A percentile compares a stretch with the other conserved stretches of the same genome.
Evolutionary conservation across 92 coral and sea anemone species (phyloP).

Genomic region (Diadumene lineata): DNA sequence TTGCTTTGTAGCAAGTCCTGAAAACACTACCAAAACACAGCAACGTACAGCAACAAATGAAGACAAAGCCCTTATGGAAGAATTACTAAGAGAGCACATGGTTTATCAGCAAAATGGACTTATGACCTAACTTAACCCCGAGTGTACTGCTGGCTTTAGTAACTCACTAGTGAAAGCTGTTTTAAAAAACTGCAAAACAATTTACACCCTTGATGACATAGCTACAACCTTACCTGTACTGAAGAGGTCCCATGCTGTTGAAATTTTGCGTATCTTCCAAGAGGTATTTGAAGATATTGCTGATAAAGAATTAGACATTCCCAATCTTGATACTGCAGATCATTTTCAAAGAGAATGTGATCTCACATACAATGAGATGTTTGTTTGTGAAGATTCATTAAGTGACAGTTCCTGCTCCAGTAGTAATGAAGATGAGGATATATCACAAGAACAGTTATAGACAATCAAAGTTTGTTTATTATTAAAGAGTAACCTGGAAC

Average conservation of each 20-base stretch:
- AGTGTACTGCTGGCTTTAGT: constrained; percentile 29
- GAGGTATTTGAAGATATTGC: constrained; percentile 43
- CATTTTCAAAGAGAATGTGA: constrained; percentile 10
- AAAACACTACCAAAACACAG: neutral
- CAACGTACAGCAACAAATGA: constrained; percentile 15
- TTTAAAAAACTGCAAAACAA: constrained; percentile 13
- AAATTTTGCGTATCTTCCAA: constrained; percentile 24
- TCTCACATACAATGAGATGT: constrained; percentile 1
- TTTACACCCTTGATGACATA: constrained; percentile 30
- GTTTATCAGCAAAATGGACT: neutral
- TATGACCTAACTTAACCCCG: constrained; percentile 12
- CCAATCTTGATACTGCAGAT: constrained; percentile 7
- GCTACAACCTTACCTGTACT: constrained; percentile 21
- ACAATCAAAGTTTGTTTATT: neutral
- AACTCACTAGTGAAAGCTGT: constrained; percentile 16
- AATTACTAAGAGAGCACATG: constrained; percentile 26
- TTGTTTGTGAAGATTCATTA: neutral
- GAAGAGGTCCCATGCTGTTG: constrained; percentile 44
- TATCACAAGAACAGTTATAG: neutral
- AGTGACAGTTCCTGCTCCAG: constrained; percentile 1
- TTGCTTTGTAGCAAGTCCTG: neutral
- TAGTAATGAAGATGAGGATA: constrained; percentile 19
- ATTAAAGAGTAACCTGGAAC: neutral
- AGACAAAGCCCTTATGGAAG: constrained; percentile 15
- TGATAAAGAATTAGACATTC: constrained; percentile 1